phyloP scores from a whole-genome alignment of 2,113 vertebrate species.

The Aspiorhynchus laticeps region DNA sequence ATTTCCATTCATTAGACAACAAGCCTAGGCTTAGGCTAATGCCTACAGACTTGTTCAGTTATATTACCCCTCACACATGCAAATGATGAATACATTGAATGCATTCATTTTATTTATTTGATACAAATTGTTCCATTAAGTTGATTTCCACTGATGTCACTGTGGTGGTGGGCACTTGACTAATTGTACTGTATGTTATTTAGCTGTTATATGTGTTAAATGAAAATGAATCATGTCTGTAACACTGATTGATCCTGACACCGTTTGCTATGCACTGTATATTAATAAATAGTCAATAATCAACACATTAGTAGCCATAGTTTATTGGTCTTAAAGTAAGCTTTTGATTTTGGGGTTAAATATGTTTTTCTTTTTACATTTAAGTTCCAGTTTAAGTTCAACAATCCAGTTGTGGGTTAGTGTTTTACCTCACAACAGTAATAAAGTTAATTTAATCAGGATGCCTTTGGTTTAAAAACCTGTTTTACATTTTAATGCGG shows the following conservation, averaged over 20 bases:
- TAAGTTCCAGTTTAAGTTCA: neutral
- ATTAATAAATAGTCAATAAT: neutral
- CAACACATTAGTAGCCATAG: neutral
- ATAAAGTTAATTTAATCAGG: neutral
- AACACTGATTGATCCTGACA: neutral
- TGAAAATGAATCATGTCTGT: neutral
- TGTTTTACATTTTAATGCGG: neutral
- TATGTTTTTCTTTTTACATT: neutral
- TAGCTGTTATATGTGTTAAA: neutral
- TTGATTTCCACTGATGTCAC: neutral
- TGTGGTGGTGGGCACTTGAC: neutral
- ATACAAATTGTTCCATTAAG: neutral
- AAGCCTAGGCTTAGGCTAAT: neutral
- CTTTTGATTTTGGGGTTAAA: neutral
- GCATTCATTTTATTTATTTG: conserved; percentile 22
- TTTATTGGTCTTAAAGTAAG: neutral
- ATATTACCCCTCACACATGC: neutral
- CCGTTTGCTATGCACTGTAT: neutral
- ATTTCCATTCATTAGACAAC: neutral
- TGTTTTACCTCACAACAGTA: neutral
- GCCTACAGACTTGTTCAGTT: neutral
- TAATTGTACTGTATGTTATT: neutral
- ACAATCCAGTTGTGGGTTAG: neutral
- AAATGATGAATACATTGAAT: neutral
- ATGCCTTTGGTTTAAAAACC: neutral